Evolutionary conservation across 1,140 invertebrate genomes (phyloP).

Genomic region (Lineus longissimus): DNA sequence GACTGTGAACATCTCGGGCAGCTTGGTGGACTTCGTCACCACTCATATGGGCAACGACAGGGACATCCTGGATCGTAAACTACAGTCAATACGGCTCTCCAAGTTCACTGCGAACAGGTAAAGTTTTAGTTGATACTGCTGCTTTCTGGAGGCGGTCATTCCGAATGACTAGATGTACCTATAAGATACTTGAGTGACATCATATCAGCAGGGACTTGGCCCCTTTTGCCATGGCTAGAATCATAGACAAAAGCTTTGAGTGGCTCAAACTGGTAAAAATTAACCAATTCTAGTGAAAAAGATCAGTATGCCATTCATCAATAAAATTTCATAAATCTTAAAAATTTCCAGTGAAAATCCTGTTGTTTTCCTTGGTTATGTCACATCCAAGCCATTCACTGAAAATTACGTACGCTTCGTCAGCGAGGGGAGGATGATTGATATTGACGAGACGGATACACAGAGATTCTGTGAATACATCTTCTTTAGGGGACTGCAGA

Average conservation of each 20-base stretch:
- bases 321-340: too few relatives aligned
- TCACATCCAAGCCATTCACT: constrained; percentile 46
- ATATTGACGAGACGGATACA: constrained; percentile 47
- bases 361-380: constrained; percentile 50
- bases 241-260: too few relatives aligned
- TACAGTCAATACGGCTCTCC: constrained; percentile 46
- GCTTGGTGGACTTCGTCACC: constrained; percentile 49
- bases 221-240: too few relatives aligned
- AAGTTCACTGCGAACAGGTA: not conserved
- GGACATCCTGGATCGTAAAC: constrained; percentile 47
- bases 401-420: constrained; percentile 41
- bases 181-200: too few relatives aligned
- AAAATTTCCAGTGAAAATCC: constrained; percentile 41
- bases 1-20: constrained; percentile 47
- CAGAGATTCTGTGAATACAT: constrained; percentile 53
- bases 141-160: too few relatives aligned
- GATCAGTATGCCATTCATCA: too few relatives aligned
- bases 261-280: too few relatives aligned
- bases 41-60: constrained; percentile 55
- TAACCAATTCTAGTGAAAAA: too few relatives aligned
- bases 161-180: too few relatives aligned
- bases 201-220: too few relatives aligned
- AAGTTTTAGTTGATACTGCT: too few relatives aligned
- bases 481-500: constrained; percentile 45
- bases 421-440: constrained; percentile 35